Conservation (phyloP, 1,140 invertebrate species). For the Sitobion miscanthi region DNA sequence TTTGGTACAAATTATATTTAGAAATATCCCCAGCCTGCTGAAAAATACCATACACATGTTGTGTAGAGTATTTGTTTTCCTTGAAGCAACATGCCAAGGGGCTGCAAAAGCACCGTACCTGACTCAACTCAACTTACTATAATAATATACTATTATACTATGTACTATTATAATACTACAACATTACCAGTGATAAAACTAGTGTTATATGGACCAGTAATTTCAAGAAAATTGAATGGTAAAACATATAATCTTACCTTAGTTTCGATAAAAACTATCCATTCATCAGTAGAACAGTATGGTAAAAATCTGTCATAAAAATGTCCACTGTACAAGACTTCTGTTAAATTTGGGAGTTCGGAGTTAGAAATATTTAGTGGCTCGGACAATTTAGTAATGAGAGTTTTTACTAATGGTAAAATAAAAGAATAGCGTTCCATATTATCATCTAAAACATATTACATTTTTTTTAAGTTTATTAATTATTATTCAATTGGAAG, state of each 20-base stretch:
- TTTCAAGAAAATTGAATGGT: not conserved
- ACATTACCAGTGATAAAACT: not conserved
- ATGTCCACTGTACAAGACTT: constrained; percentile 66
- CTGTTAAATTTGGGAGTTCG: constrained; percentile 66
- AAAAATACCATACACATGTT: too few relatives aligned
- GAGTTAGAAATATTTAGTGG: constrained; percentile 66
- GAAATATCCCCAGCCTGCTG: too few relatives aligned
- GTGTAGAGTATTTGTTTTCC: too few relatives aligned
- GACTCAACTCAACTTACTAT: too few relatives aligned
- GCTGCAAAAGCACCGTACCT: too few relatives aligned
- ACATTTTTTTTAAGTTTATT: not conserved
- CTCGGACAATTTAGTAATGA: constrained; percentile 68
- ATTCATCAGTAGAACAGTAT: constrained; percentile 68
- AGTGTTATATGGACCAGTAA: not conserved
- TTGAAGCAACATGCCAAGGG: too few relatives aligned
- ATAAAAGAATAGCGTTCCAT: constrained; percentile 71
- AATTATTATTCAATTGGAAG: not conserved
- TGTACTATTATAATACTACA: too few relatives aligned
- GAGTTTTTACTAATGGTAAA: constrained; percentile 71
- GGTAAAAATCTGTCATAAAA: constrained; percentile 72
- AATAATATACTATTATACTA: too few relatives aligned
- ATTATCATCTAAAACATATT: constrained; percentile 63
- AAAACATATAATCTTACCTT: constrained; percentile 64
- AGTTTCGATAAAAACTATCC: constrained; percentile 68
- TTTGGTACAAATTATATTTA: too few relatives aligned